Conservation (phyloP, 2,888 invertebrate species). For the Rotaria macrura region DNA sequence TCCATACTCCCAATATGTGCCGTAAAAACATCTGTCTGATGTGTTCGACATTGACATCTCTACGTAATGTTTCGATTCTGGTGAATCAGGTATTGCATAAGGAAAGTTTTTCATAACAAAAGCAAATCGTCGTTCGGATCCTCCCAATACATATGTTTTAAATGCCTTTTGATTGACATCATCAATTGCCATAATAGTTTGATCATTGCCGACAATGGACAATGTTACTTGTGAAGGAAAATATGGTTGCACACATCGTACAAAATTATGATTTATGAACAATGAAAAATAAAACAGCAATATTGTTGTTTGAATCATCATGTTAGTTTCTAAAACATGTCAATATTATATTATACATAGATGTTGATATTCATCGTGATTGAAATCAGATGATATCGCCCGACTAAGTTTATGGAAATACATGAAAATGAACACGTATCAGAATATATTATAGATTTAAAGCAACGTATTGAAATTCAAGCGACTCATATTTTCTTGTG, state of each 20-base stretch:
- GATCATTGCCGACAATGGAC: neutral
- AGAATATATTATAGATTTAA: too few species aligned
- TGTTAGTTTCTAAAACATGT: too few species aligned
- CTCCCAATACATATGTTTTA: neutral
- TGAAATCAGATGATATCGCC: too few species aligned
- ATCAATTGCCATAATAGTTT: neutral
- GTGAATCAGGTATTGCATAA: neutral
- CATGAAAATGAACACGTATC: too few species aligned
- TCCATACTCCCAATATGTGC: neutral
- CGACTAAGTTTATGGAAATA: too few species aligned
- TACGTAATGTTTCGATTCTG: neutral
- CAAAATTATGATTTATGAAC: too few species aligned
- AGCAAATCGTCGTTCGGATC: neutral
- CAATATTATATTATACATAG: too few species aligned
- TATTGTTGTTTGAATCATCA: too few species aligned
- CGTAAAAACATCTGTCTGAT: neutral
- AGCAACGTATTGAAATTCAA: too few species aligned
- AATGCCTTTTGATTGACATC: neutral
- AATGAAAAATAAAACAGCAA: too few species aligned
- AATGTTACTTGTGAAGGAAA: neutral
- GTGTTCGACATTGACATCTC: neutral
- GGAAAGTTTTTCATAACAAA: neutral
- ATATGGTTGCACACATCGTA: neutral
- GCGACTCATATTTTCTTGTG: too few species aligned
- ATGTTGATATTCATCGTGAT: too few species aligned